Evolutionary conservation across 2,888 invertebrate species (phyloP).

Genomic region (Acholoe squamosa): DNA sequence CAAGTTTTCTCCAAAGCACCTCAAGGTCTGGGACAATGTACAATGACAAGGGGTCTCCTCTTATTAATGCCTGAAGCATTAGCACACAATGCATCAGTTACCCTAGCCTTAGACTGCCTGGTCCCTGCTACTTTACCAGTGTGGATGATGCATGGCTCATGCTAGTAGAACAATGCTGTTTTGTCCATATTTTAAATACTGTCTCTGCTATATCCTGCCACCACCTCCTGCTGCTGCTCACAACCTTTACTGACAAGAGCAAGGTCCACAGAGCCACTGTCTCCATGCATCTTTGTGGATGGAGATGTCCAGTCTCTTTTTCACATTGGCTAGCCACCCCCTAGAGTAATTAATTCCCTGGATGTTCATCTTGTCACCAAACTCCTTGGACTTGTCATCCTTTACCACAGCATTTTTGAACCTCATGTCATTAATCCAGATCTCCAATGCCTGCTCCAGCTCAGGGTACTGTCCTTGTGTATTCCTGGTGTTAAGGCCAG

Average conservation of each 20-base stretch:
- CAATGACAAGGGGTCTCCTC: too few species aligned
- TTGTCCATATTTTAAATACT: slow-evolving; percentile 70
- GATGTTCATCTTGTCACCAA: not conserved
- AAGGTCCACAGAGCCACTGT: not conserved
- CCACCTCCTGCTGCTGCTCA: slow-evolving; percentile 12
- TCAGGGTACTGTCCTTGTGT: not conserved
- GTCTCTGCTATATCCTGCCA: slow-evolving; percentile 64
- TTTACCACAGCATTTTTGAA: not conserved
- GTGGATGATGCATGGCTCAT: slow-evolving; percentile 66
- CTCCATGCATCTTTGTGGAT: not conserved
- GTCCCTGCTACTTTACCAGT: too few species aligned
- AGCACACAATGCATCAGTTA: slow-evolving; percentile 16
- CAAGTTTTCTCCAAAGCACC: too few species aligned
- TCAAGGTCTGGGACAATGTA: too few species aligned
- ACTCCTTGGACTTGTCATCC: slow-evolving; percentile 26
- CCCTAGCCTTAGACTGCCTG: slow-evolving; percentile 66
- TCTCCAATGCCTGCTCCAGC: slow-evolving; percentile 3
- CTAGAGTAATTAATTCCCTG: slow-evolving; percentile 12
- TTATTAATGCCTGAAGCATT: too few species aligned
- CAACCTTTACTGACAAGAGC: not conserved
- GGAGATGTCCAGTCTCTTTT: slow-evolving; percentile 7
- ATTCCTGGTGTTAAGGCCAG: not conserved
- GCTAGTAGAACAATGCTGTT: slow-evolving; percentile 65
- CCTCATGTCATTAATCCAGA: slow-evolving; percentile 19
- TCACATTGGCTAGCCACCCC: slow-evolving; percentile 28